These are phyloP conservation scores for Corythucha ciliata DNA, from an alignment of 2,888 invertebrate genomes.

Conservation along the genomic window DNA sequence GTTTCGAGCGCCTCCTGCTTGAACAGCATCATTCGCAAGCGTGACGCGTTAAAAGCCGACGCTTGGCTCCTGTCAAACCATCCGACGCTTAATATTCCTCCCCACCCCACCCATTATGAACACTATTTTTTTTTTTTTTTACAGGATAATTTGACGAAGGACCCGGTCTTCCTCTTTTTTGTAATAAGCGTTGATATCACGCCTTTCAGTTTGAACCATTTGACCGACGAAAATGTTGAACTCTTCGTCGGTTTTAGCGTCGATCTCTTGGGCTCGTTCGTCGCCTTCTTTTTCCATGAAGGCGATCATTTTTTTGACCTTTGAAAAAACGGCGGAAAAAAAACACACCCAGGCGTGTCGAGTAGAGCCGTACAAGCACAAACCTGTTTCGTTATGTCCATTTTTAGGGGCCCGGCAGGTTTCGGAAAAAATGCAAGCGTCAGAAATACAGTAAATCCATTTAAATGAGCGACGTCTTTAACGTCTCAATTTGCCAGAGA, in stretches of 20 bases:
- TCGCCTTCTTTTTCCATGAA: constrained; percentile 24
- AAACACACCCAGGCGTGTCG: no score
- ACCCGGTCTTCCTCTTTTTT: constrained; percentile 2
- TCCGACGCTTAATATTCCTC: neutral
- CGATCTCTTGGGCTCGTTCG: constrained; percentile 20
- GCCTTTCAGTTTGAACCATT: constrained; percentile 1
- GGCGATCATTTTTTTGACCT: constrained; percentile 22
- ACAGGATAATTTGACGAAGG: constrained; percentile 7
- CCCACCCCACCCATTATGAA: neutral
- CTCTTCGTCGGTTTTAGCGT: constrained; percentile 21
- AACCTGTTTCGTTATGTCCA: no score
- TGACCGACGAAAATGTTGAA: constrained; percentile 1
- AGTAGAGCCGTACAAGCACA: no score
- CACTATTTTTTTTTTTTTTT: neutral
- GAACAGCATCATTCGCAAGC: neutral
- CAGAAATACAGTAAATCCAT: no score
- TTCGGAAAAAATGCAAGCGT: no score
- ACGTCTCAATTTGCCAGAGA: no score
- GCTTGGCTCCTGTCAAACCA: constrained; percentile 6
- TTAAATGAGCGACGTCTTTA: no score
- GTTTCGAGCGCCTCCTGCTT: constrained; percentile 3
- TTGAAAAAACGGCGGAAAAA: no score
- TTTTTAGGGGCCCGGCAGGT: no score
- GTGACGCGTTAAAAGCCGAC: constrained; percentile 1
- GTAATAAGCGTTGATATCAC: constrained; percentile 8